A percentile compares a stretch with the other conserved stretches of the same genome.
These are phyloP conservation scores for Drosophila subsilvestris DNA, from an alignment of 2,888 invertebrate species.

Conservation along the genomic window DNA sequence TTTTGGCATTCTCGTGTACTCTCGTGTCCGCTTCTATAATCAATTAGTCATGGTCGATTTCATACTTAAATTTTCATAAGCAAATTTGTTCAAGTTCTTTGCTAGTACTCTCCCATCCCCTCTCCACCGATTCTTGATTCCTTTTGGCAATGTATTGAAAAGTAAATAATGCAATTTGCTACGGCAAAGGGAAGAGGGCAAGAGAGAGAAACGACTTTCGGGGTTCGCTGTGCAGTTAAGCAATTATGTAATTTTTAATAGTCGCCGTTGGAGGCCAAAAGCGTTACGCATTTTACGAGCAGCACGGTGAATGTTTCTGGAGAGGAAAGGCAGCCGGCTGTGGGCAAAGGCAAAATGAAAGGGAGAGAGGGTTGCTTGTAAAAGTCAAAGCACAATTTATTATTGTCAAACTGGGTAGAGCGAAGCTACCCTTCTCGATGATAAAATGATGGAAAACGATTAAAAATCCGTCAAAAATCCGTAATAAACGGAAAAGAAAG, in stretches of 20 bases:
- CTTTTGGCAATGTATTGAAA: slow-evolving; percentile 60
- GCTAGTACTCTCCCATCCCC: slow-evolving; percentile 7
- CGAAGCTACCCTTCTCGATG: not conserved
- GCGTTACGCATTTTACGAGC: slow-evolving; percentile 63
- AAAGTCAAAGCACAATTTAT: slow-evolving; percentile 73
- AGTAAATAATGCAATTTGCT: slow-evolving; percentile 72
- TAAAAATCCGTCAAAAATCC: slow-evolving; percentile 56
- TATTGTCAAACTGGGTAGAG: slow-evolving; percentile 59
- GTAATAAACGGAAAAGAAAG: slow-evolving; percentile 43
- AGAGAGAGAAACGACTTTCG: slow-evolving; percentile 26
- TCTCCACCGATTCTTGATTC: slow-evolving; percentile 9
- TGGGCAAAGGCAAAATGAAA: too few relatives aligned
- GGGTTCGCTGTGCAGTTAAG: slow-evolving; percentile 63
- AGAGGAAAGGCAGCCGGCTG: too few relatives aligned
- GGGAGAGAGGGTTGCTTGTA: slow-evolving; percentile 41
- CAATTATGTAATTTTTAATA: slow-evolving; percentile 77
- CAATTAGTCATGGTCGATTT: slow-evolving; percentile 68
- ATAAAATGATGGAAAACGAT: slow-evolving; percentile 59
- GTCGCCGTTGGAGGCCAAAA: slow-evolving; percentile 46
- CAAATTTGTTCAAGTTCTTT: slow-evolving; percentile 56
- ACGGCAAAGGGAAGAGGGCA: slow-evolving; percentile 46
- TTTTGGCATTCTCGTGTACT: slow-evolving; percentile 31
- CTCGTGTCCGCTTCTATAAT: slow-evolving; percentile 44
- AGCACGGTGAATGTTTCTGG: not conserved
- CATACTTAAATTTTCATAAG: slow-evolving; percentile 63